These are phyloP conservation scores for Drosophila neoperkinsi DNA, from an alignment of 2,888 invertebrate genomes.

Conservation along the genomic window DNA sequence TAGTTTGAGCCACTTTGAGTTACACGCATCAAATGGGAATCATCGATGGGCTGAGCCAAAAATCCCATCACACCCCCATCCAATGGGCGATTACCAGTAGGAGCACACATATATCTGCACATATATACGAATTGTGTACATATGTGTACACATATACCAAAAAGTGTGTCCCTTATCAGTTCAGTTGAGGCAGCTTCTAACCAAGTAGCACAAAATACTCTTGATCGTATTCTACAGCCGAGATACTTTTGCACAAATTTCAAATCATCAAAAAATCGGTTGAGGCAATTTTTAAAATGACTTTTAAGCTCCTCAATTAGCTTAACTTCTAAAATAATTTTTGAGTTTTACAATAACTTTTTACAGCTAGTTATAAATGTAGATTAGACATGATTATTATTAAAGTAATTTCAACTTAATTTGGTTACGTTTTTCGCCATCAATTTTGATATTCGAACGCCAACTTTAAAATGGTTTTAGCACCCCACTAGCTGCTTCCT, in stretches of 20 bases:
- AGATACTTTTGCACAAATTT: not conserved
- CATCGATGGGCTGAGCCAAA: conserved; percentile 11
- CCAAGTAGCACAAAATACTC: not conserved
- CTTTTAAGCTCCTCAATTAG: not conserved
- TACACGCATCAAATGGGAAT: conserved; percentile 16
- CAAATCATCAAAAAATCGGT: not conserved
- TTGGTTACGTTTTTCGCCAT: conserved; percentile 13
- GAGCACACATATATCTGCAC: not conserved
- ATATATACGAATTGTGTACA: not conserved
- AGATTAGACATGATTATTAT: conserved; percentile 8
- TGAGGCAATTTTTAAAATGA: not conserved
- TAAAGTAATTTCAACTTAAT: conserved; percentile 5
- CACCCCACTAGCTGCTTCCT: not conserved
- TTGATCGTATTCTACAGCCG: not conserved
- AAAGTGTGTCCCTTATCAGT: not conserved
- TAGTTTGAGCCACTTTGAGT: conserved; percentile 21
- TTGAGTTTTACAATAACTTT: not conserved
- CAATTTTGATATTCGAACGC: conserved; percentile 26
- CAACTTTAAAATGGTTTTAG: conserved; percentile 43
- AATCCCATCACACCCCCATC: not conserved
- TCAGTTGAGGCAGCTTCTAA: not conserved
- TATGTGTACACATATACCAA: no score
- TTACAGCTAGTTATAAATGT: not conserved
- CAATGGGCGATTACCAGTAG: not conserved
- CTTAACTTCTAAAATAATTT: not conserved